A percentile compares a stretch with the other conserved stretches of the same genome.
These are phyloP conservation scores for Lepisosteus oculatus DNA, from an alignment of 2,113 vertebrate species.

Conservation along the genomic window DNA sequence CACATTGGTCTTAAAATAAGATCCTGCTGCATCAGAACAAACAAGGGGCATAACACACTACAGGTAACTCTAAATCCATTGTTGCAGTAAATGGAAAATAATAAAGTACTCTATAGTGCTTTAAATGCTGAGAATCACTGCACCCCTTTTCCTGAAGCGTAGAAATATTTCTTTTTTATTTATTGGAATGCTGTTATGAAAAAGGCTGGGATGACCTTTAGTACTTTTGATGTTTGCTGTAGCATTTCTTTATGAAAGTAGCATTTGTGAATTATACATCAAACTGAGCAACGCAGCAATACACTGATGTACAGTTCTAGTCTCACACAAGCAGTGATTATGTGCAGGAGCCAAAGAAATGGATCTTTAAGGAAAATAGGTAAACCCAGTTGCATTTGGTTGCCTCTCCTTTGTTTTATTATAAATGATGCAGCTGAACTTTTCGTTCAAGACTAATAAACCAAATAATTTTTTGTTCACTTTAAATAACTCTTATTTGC, in stretches of 20 bases:
- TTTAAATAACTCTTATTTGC: too few relatives aligned
- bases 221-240: constrained; percentile 23
- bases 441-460: too few relatives aligned
- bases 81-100: too few relatives aligned
- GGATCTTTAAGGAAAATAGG: constrained; percentile 29
- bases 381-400: constrained; percentile 19
- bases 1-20: too few relatives aligned
- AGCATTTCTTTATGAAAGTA: constrained; percentile 20
- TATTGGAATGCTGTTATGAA: neutral
- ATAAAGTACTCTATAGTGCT: too few relatives aligned
- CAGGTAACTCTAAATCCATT: too few relatives aligned
- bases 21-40: too few relatives aligned
- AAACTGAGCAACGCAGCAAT: neutral
- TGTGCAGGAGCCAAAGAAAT: neutral
- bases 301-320: neutral
- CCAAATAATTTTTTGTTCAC: too few relatives aligned
- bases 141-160: neutral
- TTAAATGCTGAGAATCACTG: neutral
- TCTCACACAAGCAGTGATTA: neutral
- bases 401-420: neutral
- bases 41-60: too few relatives aligned
- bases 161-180: constrained; percentile 2
- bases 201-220: constrained; percentile 22
- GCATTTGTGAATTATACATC: constrained; percentile 28
- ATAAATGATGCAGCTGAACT: too few relatives aligned